phyloP scores from a whole-genome alignment of 2,797 vertebrate species.

The Semotilus atromaculatus region DNA sequence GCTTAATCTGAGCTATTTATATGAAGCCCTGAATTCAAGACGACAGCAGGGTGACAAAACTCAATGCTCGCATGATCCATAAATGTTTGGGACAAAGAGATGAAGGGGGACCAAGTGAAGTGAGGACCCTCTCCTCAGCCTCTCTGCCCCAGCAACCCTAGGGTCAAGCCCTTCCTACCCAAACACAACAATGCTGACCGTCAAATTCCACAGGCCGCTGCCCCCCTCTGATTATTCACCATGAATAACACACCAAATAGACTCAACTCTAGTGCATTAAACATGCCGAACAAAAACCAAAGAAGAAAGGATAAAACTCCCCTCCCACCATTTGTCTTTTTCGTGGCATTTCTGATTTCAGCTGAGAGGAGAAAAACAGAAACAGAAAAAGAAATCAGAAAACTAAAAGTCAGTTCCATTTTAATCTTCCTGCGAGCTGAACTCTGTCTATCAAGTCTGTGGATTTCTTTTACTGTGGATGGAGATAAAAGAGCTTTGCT shows the following conservation, averaged over 20 bases:
- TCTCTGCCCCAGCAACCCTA: slow-evolving; percentile 5
- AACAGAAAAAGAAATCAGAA: slow-evolving; percentile 1
- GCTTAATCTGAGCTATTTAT: slow-evolving; percentile 25
- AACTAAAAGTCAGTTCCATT: not conserved
- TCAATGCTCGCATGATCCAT: slow-evolving; percentile 25
- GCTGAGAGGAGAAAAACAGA: not conserved
- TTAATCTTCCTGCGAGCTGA: slow-evolving; percentile 25
- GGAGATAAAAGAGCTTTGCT: slow-evolving; percentile 19
- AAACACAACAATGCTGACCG: slow-evolving; percentile 47
- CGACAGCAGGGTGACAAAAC: slow-evolving; percentile 16
- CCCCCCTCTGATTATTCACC: slow-evolving; percentile 30
- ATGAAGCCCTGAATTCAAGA: not conserved
- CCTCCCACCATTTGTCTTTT: not conserved
- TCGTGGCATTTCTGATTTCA: not conserved
- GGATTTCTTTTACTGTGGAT: slow-evolving; percentile 32
- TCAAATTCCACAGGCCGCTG: slow-evolving; percentile 48
- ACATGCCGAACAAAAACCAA: slow-evolving; percentile 29
- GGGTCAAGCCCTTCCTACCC: slow-evolving; percentile 53
- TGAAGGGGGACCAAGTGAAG: slow-evolving; percentile 32
- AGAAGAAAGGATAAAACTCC: slow-evolving; percentile 8
- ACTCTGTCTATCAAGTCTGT: slow-evolving; percentile 32
- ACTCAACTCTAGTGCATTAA: slow-evolving; percentile 49
- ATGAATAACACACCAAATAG: slow-evolving; percentile 41
- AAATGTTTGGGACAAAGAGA: slow-evolving; percentile 32
- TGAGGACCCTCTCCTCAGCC: slow-evolving; percentile 4